Percentiles rank a stretch among this genome's conserved stretches.
phyloP scores from a whole-genome alignment of 2,797 vertebrate species.

The Hypotaenidia philippensis region DNA sequence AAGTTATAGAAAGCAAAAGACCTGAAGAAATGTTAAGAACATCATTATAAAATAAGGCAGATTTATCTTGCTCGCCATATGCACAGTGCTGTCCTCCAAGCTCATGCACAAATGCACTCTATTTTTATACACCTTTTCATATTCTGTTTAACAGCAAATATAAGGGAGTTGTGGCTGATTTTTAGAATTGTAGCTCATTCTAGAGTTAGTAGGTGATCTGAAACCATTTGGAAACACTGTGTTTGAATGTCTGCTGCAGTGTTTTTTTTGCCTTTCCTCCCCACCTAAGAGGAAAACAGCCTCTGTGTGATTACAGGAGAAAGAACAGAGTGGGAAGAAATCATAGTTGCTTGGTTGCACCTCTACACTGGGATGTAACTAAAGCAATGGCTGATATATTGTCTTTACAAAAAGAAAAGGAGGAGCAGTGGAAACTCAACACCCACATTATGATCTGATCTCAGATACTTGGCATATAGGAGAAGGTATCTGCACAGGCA shows the following conservation, averaged over 20 bases:
- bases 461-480: neutral
- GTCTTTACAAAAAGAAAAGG: neutral
- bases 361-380: neutral
- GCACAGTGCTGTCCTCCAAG: neutral
- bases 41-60: neutral
- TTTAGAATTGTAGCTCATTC: neutral
- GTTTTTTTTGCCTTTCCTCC: neutral
- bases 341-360: neutral
- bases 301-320: neutral
- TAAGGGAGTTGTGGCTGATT: neutral
- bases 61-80: neutral
- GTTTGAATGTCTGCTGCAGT: neutral
- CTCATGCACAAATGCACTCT: neutral
- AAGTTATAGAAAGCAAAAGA: neutral
- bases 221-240: neutral
- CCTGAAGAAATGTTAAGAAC: neutral
- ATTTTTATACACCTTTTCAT: neutral
- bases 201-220: neutral
- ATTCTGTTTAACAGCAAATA: neutral
- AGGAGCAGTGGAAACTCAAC: neutral
- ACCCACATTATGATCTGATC: neutral
- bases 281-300: neutral
- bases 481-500: neutral
- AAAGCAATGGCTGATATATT: neutral
- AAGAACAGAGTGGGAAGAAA: neutral